phyloP scores from a whole-genome alignment of 2,113 vertebrate species.

The Uria aalge region DNA sequence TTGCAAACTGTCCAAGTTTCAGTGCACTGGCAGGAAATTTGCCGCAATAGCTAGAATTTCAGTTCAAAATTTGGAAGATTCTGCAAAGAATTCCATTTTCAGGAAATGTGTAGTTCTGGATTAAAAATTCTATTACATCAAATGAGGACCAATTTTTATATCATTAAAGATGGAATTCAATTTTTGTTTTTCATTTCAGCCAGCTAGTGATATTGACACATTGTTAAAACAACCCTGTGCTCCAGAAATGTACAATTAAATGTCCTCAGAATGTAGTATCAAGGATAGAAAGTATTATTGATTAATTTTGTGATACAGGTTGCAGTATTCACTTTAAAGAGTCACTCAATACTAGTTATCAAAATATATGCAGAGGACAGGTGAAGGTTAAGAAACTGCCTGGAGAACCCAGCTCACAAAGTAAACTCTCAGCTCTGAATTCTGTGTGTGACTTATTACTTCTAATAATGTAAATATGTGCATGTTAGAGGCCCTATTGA shows the following conservation, averaged over 20 bases:
- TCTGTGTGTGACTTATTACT: not conserved
- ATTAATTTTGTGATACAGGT: constrained; percentile 21
- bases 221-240: not conserved
- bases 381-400: constrained; percentile 12
- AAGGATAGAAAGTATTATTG: constrained; percentile 21
- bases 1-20: not conserved
- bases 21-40: not conserved
- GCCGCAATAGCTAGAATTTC: not conserved
- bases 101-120: not conserved
- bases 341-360: constrained; percentile 48
- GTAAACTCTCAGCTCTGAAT: not conserved
- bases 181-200: not conserved
- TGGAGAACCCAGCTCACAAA: not conserved
- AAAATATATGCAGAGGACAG: constrained; percentile 33
- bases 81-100: not conserved
- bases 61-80: not conserved
- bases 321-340: constrained; percentile 24
- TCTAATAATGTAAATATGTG: not conserved
- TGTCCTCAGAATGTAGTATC: not conserved
- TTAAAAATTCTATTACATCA: not conserved
- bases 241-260: not conserved
- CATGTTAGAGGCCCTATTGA: not conserved
- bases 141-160: not conserved
- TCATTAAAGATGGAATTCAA: not conserved
- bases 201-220: not conserved